Conservation (phyloP, 2,888 invertebrate species). For the Hyppa rectilinea region DNA sequence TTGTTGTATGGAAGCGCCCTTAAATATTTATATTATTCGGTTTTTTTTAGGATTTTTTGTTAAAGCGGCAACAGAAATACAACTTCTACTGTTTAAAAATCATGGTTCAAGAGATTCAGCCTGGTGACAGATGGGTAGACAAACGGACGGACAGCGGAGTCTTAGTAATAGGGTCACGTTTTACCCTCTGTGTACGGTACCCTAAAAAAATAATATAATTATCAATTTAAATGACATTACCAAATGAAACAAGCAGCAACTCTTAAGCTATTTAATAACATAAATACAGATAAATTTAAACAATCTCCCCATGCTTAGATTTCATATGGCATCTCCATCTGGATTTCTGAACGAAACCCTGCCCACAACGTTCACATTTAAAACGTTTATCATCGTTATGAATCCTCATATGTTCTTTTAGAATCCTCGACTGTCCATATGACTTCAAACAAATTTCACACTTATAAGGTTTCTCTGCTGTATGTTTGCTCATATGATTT, state of each 20-base stretch:
- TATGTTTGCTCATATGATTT: conserved; percentile 81
- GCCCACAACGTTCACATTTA: conserved; percentile 67
- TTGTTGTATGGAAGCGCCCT: too few species aligned
- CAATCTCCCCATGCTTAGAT: conserved; percentile 53
- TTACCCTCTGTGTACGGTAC: too few species aligned
- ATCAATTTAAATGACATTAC: background rate
- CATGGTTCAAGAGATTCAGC: too few species aligned
- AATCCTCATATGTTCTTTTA: conserved; percentile 73
- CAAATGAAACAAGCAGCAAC: conserved; percentile 17
- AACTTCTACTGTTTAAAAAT: too few species aligned
- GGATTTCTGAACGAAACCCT: conserved; percentile 76
- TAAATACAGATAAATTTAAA: conserved; percentile 28
- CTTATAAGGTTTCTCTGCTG: conserved; percentile 73
- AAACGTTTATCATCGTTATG: conserved; percentile 71
- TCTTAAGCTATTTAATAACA: conserved; percentile 26
- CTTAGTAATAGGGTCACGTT: too few species aligned
- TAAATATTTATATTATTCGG: too few species aligned
- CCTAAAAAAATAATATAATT: background rate
- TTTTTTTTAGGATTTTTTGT: too few species aligned
- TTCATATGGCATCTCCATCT: conserved; percentile 72
- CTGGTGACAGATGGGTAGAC: too few species aligned
- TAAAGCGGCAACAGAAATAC: too few species aligned
- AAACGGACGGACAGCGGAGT: too few species aligned
- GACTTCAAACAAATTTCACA: conserved; percentile 80
- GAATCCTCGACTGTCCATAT: conserved; percentile 67